A percentile compares a stretch with the other conserved stretches of the same genome.
Evolutionary conservation across 2,888 invertebrate genomes (phyloP).

Genomic region (Dusona sp.): DNA sequence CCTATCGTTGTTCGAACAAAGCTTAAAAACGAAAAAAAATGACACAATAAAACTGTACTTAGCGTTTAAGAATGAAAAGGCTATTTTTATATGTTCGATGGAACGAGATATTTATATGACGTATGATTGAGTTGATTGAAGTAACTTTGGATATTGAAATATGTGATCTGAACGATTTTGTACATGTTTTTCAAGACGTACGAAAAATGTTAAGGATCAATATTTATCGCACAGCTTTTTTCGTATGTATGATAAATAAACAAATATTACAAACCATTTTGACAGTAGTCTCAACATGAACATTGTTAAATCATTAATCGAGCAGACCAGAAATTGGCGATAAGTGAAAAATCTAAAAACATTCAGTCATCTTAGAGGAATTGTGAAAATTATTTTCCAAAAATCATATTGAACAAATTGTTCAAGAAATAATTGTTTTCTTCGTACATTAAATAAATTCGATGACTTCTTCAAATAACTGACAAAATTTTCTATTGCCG

Average conservation of each 20-base stretch:
- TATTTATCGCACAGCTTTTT: constrained; percentile 26
- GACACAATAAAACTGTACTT: constrained; percentile 24
- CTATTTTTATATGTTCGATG: constrained; percentile 66
- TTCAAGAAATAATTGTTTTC: no score
- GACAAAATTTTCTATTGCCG: no score
- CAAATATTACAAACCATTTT: constrained; percentile 1
- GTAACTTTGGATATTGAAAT: constrained; percentile 8
- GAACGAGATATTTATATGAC: constrained; percentile 40
- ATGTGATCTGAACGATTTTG: background rate
- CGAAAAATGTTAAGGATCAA: background rate
- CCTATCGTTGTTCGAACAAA: background rate
- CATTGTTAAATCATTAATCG: no score
- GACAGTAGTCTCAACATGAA: background rate
- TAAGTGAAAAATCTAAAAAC: background rate
- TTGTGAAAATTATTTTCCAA: background rate
- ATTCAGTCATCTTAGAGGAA: background rate
- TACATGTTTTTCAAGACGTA: background rate
- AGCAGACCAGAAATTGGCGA: background rate
- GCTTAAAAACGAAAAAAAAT: background rate
- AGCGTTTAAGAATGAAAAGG: constrained; percentile 40
- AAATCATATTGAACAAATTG: background rate
- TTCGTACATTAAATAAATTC: no score
- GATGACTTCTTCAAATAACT: no score
- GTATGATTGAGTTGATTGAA: constrained; percentile 33
- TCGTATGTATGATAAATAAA: constrained; percentile 23